phyloP scores from a whole-genome alignment of 2,113 vertebrate species.

The Caranx ignobilis region DNA sequence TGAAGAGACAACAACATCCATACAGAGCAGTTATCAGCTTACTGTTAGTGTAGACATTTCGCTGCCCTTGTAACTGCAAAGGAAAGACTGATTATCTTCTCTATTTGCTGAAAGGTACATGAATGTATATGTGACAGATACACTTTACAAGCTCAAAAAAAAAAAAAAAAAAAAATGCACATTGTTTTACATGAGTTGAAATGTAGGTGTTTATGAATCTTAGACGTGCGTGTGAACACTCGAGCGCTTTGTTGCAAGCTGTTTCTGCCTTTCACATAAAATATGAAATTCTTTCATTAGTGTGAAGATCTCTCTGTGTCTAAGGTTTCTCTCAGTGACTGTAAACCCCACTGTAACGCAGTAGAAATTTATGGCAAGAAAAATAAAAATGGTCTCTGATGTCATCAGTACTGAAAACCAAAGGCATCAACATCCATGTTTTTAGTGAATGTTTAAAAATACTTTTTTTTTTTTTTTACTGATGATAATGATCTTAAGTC shows the following conservation, averaged over 20 bases:
- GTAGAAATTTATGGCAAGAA: not conserved
- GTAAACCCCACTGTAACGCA: not conserved
- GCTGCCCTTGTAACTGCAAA: slow-evolving; percentile 1
- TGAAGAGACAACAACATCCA: not conserved
- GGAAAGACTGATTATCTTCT: not conserved
- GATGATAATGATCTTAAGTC: slow-evolving; percentile 1
- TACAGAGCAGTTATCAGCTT: not conserved
- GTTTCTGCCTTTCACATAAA: slow-evolving; percentile 16
- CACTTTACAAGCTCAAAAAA: not conserved
- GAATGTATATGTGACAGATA: slow-evolving; percentile 1
- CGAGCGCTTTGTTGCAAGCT: not conserved
- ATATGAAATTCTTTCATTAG: slow-evolving; percentile 28
- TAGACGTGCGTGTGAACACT: not conserved
- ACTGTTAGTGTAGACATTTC: not conserved
- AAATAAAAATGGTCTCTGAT: not conserved
- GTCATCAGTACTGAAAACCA: not conserved
- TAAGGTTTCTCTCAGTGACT: not conserved
- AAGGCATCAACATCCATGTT: not conserved
- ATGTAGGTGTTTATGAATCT: not conserved
- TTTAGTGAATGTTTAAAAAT: not conserved
- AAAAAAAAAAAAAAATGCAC: not conserved
- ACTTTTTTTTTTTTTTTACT: too few species aligned
- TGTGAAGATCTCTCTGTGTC: not conserved
- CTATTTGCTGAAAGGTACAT: not conserved
- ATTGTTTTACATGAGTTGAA: not conserved